phyloP scores from a whole-genome alignment of 2,888 invertebrate species.

The Nasonia oneida region DNA sequence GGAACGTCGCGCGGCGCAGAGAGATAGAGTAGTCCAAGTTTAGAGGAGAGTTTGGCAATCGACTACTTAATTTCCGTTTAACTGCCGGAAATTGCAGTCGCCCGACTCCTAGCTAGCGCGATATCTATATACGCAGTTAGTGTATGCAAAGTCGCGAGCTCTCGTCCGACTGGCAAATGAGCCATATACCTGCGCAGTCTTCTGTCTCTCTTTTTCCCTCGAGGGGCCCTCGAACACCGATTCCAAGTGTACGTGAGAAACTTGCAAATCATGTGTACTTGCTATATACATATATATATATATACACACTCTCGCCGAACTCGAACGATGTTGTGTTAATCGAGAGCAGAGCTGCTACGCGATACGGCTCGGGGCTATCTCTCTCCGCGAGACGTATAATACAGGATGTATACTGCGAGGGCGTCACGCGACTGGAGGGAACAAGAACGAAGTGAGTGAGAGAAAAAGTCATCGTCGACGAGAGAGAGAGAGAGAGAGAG shows the following conservation, averaged over 20 bases:
- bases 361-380: constrained; percentile 24
- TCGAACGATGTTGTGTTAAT: neutral
- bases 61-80: constrained; percentile 53
- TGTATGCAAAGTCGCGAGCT: neutral
- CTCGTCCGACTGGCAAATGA: constrained; percentile 11
- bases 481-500: too few relatives aligned
- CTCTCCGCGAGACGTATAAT: neutral
- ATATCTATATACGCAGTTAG: neutral
- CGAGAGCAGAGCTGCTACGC: neutral
- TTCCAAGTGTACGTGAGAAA: neutral
- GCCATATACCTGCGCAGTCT: neutral
- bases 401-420: neutral
- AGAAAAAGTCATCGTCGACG: constrained; percentile 50
- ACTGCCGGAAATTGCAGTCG: constrained; percentile 50
- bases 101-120: neutral
- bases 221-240: neutral
- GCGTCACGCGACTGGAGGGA: constrained; percentile 36
- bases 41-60: constrained; percentile 44
- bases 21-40: constrained; percentile 32
- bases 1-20: neutral
- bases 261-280: neutral
- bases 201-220: neutral
- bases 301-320: too few relatives aligned
- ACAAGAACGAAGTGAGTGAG: constrained; percentile 8
- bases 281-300: neutral